These are phyloP conservation scores for Pheosia tremula DNA, from an alignment of 2,888 invertebrate species.

Conservation along the genomic window DNA sequence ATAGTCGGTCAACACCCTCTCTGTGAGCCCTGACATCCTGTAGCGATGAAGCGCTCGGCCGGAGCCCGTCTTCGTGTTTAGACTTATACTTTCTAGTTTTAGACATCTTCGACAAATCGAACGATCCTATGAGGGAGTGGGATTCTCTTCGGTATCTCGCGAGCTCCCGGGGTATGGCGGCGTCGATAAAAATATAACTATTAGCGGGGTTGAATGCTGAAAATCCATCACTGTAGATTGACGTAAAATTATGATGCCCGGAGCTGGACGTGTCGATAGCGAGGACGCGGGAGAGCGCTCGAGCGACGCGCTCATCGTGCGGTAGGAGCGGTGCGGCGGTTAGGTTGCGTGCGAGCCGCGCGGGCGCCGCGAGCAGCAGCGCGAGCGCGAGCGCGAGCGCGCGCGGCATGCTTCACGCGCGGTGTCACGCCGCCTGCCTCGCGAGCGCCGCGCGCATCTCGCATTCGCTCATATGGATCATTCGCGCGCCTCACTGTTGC, in stretches of 20 bases:
- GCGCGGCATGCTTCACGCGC: constrained; percentile 8
- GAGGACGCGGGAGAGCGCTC: not conserved
- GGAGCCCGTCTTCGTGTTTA: constrained; percentile 25
- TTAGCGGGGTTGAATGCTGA: not conserved
- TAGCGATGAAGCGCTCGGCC: constrained; percentile 51
- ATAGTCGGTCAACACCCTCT: not conserved
- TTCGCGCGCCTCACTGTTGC: not conserved
- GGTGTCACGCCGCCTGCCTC: constrained; percentile 10
- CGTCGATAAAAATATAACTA: not conserved
- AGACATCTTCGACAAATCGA: constrained; percentile 66
- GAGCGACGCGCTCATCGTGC: not conserved
- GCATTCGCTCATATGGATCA: not conserved
- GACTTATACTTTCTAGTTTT: constrained; percentile 50
- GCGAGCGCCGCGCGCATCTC: constrained; percentile 8
- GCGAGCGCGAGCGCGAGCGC: constrained; percentile 13
- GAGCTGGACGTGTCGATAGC: constrained; percentile 15
- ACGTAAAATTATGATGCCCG: constrained; percentile 19
- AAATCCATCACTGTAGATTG: not conserved
- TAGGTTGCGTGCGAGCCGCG: not conserved
- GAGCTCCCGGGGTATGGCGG: constrained; percentile 7
- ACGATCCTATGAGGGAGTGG: constrained; percentile 64
- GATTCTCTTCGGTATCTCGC: constrained; percentile 40
- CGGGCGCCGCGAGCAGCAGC: constrained; percentile 17
- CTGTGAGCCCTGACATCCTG: constrained; percentile 20
- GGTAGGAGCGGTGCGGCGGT: not conserved